A percentile compares a stretch with the other conserved stretches of the same genome.
These are phyloP conservation scores for Notothenia coriiceps DNA, from an alignment of 2,113 vertebrate genomes.

Conservation along the genomic window DNA sequence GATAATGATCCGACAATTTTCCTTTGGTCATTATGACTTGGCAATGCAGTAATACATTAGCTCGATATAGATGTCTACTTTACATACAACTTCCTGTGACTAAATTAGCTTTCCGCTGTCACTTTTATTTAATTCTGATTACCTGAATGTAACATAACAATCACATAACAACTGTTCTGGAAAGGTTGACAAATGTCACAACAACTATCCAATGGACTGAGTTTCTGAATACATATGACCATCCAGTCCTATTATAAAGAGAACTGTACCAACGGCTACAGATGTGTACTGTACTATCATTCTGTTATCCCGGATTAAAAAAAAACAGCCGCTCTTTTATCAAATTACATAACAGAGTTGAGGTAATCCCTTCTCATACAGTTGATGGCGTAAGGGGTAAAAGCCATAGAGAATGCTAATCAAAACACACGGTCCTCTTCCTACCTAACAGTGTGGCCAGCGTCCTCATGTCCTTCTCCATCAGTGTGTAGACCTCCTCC, in stretches of 20 bases:
- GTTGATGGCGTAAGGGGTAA: not conserved
- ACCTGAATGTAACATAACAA: not conserved
- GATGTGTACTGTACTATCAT: not conserved
- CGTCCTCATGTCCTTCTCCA: slow-evolving; percentile 98
- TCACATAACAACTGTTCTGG: not conserved
- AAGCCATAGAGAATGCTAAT: too few relatives aligned
- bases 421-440: not conserved
- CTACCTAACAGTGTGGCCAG: slow-evolving; percentile 94
- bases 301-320: not conserved
- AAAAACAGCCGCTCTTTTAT: not conserved
- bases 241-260: not conserved
- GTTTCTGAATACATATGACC: not conserved
- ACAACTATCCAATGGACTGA: not conserved
- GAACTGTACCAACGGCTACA: not conserved
- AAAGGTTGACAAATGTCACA: not conserved
- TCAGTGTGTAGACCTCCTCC: slow-evolving; percentile 94
- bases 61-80: not conserved
- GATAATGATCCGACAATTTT: not conserved
- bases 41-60: not conserved
- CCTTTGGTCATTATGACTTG: not conserved
- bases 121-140: not conserved
- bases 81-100: not conserved
- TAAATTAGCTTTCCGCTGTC: not conserved
- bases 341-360: slow-evolving; percentile 36
- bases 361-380: slow-evolving; percentile 8